A percentile compares a stretch with the other conserved stretches of the same genome.
Evolutionary conservation across 2,888 invertebrate species (phyloP).

Genomic region (Meliscaeva auricollis): DNA sequence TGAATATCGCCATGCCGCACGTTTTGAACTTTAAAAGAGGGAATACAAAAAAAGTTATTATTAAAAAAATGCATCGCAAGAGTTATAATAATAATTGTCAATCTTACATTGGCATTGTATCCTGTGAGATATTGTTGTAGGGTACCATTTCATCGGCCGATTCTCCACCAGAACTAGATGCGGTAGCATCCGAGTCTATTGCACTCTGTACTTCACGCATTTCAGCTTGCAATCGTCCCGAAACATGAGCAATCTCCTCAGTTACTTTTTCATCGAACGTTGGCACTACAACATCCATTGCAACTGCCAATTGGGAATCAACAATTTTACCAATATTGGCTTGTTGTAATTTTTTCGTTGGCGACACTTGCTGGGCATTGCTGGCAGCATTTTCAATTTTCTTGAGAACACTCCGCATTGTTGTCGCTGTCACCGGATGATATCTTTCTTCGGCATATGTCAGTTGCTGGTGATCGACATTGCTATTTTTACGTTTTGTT

Average conservation of each 20-base stretch:
- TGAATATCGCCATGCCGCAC: conserved; percentile 93
- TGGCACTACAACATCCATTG: conserved; percentile 81
- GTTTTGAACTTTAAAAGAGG: conserved; percentile 89
- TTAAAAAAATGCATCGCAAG: neutral
- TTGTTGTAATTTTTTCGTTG: conserved; percentile 66
- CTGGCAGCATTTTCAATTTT: conserved; percentile 81
- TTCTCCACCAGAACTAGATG: conserved; percentile 96
- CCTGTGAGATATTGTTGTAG: conserved; percentile 91
- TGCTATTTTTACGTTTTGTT: conserved; percentile 76
- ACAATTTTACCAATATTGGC: neutral
- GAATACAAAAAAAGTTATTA: conserved; percentile 12
- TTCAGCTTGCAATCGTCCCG: conserved; percentile 90
- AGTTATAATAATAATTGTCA: neutral
- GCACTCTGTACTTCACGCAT: conserved; percentile 90
- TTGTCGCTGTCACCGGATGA: conserved; percentile 84
- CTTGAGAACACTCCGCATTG: conserved; percentile 85
- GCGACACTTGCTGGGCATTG: conserved; percentile 80
- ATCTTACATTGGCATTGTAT: conserved; percentile 92
- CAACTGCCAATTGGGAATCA: neutral
- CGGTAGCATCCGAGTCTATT: conserved; percentile 96
- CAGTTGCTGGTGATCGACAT: conserved; percentile 68
- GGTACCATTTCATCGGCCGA: conserved; percentile 95
- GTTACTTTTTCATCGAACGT: conserved; percentile 84
- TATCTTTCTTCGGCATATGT: conserved; percentile 82
- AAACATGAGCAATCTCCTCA: conserved; percentile 88